Evolutionary conservation across 2,113 vertebrate genomes (phyloP), one percentile per base, ranked within the genome.

Genomic region (Cynoglossus semilaevis): DNA sequence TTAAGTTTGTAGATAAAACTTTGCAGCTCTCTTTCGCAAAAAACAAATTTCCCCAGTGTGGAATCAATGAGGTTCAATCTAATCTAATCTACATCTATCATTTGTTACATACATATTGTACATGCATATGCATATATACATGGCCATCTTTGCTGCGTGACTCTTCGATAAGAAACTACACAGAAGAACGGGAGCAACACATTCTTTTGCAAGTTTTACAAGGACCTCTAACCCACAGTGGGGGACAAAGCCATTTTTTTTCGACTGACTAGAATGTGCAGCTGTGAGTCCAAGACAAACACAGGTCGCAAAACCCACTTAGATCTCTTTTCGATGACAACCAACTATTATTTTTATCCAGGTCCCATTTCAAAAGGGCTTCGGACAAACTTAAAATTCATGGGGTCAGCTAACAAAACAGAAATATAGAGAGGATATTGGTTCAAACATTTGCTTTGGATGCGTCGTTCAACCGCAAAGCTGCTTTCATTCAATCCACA

Each of bases 201-300:
- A 62, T 74, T 77, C 65, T 38, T 65, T 9, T 12, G 29, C 19
- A 51, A 42, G 34, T 65, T 76, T 76, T 65, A 74, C 58, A 56
- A 62, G 55, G 41, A 17, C 59, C 47, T 50, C 15, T 67, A 54
- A 64, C 16, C 19, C 15, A 14, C 56, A 1, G 4, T 16, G 8
- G 15, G 49, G 50, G 38, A 40, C 45, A 47, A 57, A 52, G 43
- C 8, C 9, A 49, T 64, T 47, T 37, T 64, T 47, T 37, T 55
- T 49, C 18, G 52, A 38, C 22, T 38, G 45, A 60, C 15, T 18
- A 15, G 38, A 15, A 36, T 52, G 36, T 14, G 40, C 36, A 7
- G 12, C 16, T 44, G 15, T 37, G 15, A 36, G 35, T 72, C 59
- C 47, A 53, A 58, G 19, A 40, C 43, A 72, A 53, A 75, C 60